A percentile compares a stretch with the other conserved stretches of the same genome.
Conservation (phyloP, 2,888 invertebrate genomes). For the Aricia artaxerxes region DNA sequence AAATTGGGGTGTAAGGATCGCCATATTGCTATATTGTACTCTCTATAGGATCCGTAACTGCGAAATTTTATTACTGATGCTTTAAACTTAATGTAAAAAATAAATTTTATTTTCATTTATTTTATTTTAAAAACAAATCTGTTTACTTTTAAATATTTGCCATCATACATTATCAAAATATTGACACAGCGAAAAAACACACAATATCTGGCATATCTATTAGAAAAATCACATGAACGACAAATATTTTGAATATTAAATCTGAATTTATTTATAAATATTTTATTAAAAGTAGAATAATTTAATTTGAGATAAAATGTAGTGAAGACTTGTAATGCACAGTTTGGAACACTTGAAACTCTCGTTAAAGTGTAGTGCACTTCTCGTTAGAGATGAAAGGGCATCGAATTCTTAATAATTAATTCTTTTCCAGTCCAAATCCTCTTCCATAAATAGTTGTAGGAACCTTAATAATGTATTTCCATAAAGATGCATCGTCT, state of each 20-base stretch:
- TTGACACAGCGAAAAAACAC: too few species aligned
- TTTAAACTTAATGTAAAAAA: neutral
- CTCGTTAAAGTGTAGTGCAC: constrained; percentile 72
- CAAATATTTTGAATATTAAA: too few species aligned
- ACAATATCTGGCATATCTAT: too few species aligned
- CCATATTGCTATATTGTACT: constrained; percentile 6
- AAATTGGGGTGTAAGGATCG: constrained; percentile 7
- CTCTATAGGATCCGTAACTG: neutral
- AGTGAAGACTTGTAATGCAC: constrained; percentile 34
- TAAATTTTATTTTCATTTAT: neutral
- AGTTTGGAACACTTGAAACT: constrained; percentile 57
- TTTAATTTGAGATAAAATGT: neutral
- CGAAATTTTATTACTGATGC: neutral
- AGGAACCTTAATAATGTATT: neutral
- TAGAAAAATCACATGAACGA: too few species aligned
- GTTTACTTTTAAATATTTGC: neutral
- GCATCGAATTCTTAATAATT: constrained; percentile 30
- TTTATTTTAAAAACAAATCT: neutral
- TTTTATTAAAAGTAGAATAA: neutral
- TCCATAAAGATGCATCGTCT: too few species aligned
- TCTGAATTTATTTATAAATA: too few species aligned
- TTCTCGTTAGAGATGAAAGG: constrained; percentile 41
- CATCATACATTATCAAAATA: too few species aligned
- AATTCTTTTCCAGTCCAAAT: neutral
- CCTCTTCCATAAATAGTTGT: neutral